phyloP scores from a whole-genome alignment of 2,113 vertebrate genomes.

The Fregata magnificens region DNA sequence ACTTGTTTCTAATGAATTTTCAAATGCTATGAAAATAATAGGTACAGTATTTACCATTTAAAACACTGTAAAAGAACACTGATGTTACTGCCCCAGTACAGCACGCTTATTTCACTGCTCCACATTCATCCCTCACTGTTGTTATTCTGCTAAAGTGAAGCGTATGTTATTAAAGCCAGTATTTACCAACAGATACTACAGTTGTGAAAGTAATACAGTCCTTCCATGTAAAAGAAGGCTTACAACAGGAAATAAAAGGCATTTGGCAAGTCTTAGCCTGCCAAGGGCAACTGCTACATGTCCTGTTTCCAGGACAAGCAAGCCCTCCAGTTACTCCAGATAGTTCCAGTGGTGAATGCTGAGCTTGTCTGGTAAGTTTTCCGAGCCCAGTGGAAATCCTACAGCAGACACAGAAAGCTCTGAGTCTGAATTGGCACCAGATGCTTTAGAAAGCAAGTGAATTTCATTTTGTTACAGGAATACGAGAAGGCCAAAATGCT shows the following conservation, averaged over 20 bases:
- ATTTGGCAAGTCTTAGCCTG: neutral
- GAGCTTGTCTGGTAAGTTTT: conserved; percentile 49
- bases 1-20: neutral
- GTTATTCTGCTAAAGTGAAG: neutral
- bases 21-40: neutral
- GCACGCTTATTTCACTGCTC: neutral
- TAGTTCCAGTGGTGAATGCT: conserved; percentile 26
- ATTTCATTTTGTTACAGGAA: conserved; percentile 30
- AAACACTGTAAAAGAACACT: neutral
- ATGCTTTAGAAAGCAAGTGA: conserved; percentile 27
- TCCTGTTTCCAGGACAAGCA: conserved; percentile 50
- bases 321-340: conserved; percentile 21
- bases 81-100: neutral
- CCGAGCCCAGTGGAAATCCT: neutral
- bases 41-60: neutral
- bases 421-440: conserved; percentile 35
- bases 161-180: neutral
- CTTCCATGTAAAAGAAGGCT: neutral
- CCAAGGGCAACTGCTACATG: conserved; percentile 7
- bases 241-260: conserved; percentile 36
- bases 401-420: conserved; percentile 43
- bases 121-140: neutral
- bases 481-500: neutral
- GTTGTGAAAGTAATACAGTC: neutral
- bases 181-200: conserved; percentile 19